Percentiles rank a stretch among this genome's conserved stretches.
Conservation (phyloP, 2,113 vertebrate species). For the Mobula birostris region DNA sequence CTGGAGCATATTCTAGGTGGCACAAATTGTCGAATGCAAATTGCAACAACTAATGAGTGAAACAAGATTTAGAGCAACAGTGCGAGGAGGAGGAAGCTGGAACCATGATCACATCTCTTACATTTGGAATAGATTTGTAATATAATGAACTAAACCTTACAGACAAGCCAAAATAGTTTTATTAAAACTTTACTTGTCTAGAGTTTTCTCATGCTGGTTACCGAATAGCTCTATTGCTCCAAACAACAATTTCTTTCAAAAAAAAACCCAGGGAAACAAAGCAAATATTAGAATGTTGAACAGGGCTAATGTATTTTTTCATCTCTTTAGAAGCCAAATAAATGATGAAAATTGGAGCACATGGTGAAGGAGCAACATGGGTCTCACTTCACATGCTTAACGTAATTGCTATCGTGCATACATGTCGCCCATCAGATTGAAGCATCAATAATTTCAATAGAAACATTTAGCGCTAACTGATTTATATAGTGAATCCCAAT, state of each 20-base stretch:
- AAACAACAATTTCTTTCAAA: neutral
- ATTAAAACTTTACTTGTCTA: neutral
- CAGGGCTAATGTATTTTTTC: neutral
- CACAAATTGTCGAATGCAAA: neutral
- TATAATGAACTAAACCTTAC: neutral
- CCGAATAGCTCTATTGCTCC: neutral
- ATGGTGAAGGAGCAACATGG: neutral
- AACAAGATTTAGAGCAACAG: neutral
- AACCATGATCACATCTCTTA: neutral
- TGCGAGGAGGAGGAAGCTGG: neutral
- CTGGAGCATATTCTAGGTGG: neutral
- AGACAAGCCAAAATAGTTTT: neutral
- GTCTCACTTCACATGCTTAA: neutral
- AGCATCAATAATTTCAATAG: neutral
- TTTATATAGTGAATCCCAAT: neutral
- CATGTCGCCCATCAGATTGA: neutral
- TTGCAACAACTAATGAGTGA: neutral
- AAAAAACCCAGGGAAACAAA: neutral
- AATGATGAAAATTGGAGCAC: neutral
- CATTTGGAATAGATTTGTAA: neutral
- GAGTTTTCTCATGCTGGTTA: neutral
- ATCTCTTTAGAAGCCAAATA: neutral
- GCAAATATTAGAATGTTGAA: neutral
- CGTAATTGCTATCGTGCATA: neutral
- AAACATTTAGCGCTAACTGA: neutral